A percentile compares a stretch with the other conserved stretches of the same genome.
Evolutionary conservation across 2,888 invertebrate species (phyloP).

Genomic region (Alentia gelatinosa): DNA sequence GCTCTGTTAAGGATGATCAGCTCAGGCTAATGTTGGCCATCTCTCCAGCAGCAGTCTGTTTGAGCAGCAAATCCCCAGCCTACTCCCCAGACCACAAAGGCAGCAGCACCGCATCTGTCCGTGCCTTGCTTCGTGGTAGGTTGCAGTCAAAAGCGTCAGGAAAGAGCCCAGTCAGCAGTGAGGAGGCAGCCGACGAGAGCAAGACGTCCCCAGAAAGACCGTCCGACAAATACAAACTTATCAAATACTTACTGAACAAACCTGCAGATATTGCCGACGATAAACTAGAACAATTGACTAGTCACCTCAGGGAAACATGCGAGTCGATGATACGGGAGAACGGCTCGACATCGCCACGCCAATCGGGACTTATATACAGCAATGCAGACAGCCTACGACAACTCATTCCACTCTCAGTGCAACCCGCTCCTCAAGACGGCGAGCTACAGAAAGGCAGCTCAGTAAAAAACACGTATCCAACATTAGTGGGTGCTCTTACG

Average conservation of each 20-base stretch:
- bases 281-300: neutral
- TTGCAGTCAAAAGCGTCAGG: neutral
- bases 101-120: neutral
- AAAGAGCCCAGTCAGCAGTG: neutral
- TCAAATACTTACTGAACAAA: constrained; percentile 35
- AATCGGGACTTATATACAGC: neutral
- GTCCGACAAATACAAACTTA: constrained; percentile 35
- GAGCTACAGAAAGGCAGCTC: neutral
- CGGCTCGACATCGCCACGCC: neutral
- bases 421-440: neutral
- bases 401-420: neutral
- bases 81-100: neutral
- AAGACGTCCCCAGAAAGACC: neutral
- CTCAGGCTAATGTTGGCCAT: neutral
- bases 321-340: neutral
- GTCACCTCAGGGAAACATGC: neutral
- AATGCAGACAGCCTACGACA: constrained; percentile 8
- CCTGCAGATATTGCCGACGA: constrained; percentile 22
- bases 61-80: neutral
- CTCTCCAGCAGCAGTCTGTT: neutral
- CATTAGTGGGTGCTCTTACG: neutral
- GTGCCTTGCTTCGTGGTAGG: neutral
- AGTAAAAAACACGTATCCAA: neutral
- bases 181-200: neutral
- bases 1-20: neutral